Evolutionary conservation across 1,140 invertebrate species (phyloP), one percentile per base, ranked within the genome.

Genomic region (Caerostris extrusa): DNA sequence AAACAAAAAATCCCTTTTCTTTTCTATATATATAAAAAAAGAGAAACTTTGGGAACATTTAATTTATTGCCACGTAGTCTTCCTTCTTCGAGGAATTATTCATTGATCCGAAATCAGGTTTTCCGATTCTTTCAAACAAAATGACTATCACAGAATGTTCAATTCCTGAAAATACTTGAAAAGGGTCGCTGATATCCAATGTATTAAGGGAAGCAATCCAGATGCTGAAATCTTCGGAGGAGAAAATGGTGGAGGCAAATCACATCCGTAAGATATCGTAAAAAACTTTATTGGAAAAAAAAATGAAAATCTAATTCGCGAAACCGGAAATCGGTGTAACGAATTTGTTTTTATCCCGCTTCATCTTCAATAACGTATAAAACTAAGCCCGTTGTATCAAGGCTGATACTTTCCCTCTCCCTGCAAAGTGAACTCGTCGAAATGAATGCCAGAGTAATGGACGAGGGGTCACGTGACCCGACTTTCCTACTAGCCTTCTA

Each of bases 281-380:
- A 81, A 81, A 81, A 90, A 56, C 69, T 81, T 58, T 90, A 90
- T 90, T 69, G 89, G 89, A 90, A 90, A 90, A 90, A 34, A 81
- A 90, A 57, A 90, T 90, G 71, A 90, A 90, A 90, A 90, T 90
- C 64, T 90, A 81, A 90, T 90, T 90, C 89, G 34, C 69, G 57
- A 81, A 90, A 81, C 57, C 64, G 71, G 89, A 90, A 90, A 90
- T 90, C 67, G 89, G 89, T 90, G 89, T 81, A 71, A 90, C 89
- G 64, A 81, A 81, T 90, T 90, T 81, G 69, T 81, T 90, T 60
- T 69, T 81, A 55, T 90, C 71, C 64, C 61, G 64, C 34, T 91
- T 83, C 69, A 83, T 91, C 90, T 61, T 91, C 69, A 91, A 91
- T 91, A 91, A 91, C 90, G 81, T 60, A 91, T 91, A 83, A 91